Conservation (phyloP, 2,797 vertebrate species). For the Phoeniculus purpureus region DNA sequence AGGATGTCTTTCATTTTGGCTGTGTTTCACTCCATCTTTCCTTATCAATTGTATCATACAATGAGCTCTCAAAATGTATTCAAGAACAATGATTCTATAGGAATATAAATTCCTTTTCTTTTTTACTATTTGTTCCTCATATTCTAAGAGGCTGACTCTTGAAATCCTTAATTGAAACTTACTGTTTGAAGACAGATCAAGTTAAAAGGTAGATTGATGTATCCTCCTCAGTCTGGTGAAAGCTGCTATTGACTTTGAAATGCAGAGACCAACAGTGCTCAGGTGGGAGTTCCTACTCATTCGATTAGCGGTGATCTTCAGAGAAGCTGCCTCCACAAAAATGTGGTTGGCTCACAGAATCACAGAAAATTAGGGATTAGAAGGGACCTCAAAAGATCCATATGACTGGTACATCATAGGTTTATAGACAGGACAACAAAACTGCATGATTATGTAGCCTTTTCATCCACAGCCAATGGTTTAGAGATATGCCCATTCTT, state of each 20-base stretch:
- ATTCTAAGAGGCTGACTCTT: neutral
- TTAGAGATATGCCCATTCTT: neutral
- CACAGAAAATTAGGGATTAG: too few relatives aligned
- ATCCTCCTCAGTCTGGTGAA: neutral
- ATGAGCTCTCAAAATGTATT: neutral
- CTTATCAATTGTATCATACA: neutral
- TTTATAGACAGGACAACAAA: neutral
- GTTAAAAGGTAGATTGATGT: neutral
- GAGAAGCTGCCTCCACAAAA: neutral
- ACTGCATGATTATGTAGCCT: neutral
- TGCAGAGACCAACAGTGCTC: neutral
- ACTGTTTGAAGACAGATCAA: neutral
- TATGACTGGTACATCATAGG: fast-evolving
- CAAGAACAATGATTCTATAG: neutral
- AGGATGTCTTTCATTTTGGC: neutral
- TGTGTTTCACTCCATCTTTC: neutral
- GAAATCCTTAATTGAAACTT: neutral
- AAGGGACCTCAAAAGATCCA: neutral
- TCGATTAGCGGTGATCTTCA: neutral
- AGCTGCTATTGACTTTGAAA: neutral
- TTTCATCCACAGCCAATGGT: neutral
- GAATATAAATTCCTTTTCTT: neutral
- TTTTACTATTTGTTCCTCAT: neutral
- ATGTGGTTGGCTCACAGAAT: neutral
- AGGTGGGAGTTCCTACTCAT: neutral